Evolutionary conservation across 2,888 invertebrate species (phyloP), one percentile per base, ranked within the genome.

Genomic region (Gasteruption jaculator): DNA sequence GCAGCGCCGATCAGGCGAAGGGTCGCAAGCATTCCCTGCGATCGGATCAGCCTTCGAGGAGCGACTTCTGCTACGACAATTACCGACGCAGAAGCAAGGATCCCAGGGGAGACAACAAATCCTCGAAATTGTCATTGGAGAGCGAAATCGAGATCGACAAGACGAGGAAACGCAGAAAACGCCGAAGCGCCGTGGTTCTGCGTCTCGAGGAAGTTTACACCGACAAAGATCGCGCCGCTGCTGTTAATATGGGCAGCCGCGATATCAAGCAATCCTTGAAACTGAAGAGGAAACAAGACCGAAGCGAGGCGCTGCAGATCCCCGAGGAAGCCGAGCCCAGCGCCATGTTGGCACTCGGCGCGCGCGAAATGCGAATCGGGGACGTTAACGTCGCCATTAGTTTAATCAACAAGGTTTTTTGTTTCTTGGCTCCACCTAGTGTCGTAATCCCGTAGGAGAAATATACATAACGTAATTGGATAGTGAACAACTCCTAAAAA

Each of bases 151-250:
- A 58, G 25, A 52, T 60, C 12, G 59, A 60, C 21, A 69, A 64
- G 38, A 64, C 67, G 45, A 53, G 63, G 53, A 58, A 72, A 56
- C 45, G 63, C 60, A 49, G 71, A 64, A 49, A 52, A 46, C 38
- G 61, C 7, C 54, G 59, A 35, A 63, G 56, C 37, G 57, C 59
- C 43, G 57, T 58, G 2, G 52, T 45, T 6, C 52, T 53, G 18
- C 54, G 64, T 0, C 63, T 73, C 44, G 89, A 90, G 54, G 91
- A 91, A 61, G 71, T 87, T 15, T 92, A 91, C 60, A 91, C 91
- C 14, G 92, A 92, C 65, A 92, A 92, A 61, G 91, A 91, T 65
- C 76, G 92, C 5, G 92, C 91, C 0, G 91, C 92, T 0, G 91
- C 91, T 0, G 91, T 91, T 11, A 86, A 89, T 59, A 68, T 87